A percentile compares a stretch with the other conserved stretches of the same genome.
Evolutionary conservation across 1,140 invertebrate species (phyloP).

Genomic region (Bilobella aurantiaca): DNA sequence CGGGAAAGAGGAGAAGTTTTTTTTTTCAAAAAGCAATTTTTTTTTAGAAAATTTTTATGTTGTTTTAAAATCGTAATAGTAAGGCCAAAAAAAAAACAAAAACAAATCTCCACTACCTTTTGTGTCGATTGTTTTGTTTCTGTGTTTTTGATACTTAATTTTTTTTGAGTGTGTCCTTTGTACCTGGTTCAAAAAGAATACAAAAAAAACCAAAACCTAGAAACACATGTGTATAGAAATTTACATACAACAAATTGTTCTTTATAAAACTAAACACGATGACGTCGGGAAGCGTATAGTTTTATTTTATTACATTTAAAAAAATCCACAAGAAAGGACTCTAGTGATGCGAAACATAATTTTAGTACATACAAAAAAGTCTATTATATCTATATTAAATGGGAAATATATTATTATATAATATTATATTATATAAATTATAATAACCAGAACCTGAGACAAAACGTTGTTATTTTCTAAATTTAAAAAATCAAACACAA

Average conservation of each 20-base stretch:
- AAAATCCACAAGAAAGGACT: neutral
- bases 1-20: neutral
- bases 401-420: too few species aligned
- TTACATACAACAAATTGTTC: too few species aligned
- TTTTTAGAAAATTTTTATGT: constrained; percentile 1
- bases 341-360: neutral
- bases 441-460: neutral
- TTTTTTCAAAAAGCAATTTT: neutral
- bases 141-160: constrained; percentile 8
- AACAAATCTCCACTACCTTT: too few species aligned
- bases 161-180: constrained; percentile 6
- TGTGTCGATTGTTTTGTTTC: too few species aligned
- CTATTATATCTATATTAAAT: too few species aligned
- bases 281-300: too few species aligned
- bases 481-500: too few species aligned
- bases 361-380: neutral
- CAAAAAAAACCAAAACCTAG: neutral
- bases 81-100: too few species aligned
- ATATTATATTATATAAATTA: neutral
- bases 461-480: neutral
- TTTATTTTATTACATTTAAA: constrained; percentile 8
- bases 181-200: constrained; percentile 4
- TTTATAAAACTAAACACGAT: too few species aligned
- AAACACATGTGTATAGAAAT: too few species aligned
- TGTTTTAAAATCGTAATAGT: neutral